Evolutionary conservation across 2,888 invertebrate genomes (phyloP).

Genomic region (Entomobrya proxima): DNA sequence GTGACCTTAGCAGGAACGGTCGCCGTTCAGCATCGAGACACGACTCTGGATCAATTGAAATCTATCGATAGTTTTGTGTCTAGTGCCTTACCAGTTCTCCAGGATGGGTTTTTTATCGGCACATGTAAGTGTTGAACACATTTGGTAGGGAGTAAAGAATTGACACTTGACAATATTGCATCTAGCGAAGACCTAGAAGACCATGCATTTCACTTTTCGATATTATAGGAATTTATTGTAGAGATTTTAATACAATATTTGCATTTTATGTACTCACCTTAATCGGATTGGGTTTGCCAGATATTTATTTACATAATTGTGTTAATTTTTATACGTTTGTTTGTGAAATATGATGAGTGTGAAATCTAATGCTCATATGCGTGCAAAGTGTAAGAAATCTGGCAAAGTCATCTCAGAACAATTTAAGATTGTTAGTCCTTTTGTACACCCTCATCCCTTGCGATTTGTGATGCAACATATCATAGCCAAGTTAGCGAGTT

Average conservation of each 20-base stretch:
- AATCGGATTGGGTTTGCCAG: neutral
- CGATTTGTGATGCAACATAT: neutral
- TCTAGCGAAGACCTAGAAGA: no score
- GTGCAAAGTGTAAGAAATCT: neutral
- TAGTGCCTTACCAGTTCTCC: conserved; percentile 69
- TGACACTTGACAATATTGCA: no score
- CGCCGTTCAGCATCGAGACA: conserved; percentile 55
- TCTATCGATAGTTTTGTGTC: conserved; percentile 73
- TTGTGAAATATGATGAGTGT: neutral
- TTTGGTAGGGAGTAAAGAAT: no score
- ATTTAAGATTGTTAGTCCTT: no score
- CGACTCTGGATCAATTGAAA: conserved; percentile 70
- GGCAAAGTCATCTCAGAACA: neutral
- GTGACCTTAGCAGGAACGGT: conserved; percentile 44
- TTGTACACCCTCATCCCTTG: neutral
- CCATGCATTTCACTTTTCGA: no score
- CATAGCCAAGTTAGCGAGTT: neutral
- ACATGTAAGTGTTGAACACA: conserved; percentile 70
- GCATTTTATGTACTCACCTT: no score
- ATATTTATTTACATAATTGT: neutral
- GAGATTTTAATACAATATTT: no score
- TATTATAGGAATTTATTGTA: no score
- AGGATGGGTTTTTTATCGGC: conserved; percentile 73
- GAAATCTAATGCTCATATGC: neutral
- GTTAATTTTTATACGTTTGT: neutral